A percentile compares a stretch with the other conserved stretches of the same genome.
Evolutionary conservation across 2,888 invertebrate species (phyloP).

Genomic region (Pristionchus maxplancki): DNA sequence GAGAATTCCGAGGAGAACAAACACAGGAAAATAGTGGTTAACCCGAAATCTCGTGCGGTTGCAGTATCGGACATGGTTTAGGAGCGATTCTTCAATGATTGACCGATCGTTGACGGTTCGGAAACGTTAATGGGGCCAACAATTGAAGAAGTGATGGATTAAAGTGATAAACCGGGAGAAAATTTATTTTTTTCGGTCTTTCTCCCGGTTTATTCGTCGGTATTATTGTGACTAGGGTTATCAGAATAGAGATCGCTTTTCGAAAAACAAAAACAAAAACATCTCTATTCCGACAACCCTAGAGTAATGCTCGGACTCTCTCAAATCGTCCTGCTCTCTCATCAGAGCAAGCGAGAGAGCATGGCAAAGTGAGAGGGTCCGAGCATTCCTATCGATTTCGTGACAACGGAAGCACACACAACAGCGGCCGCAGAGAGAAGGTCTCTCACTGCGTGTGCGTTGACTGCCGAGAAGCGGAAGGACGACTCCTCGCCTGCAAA

Average conservation of each 20-base stretch:
- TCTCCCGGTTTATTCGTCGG: too few species aligned
- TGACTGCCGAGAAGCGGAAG: neutral
- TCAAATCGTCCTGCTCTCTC: neutral
- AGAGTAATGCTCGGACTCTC: neutral
- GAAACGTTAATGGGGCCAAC: neutral
- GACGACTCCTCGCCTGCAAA: neutral
- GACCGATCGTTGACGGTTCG: too few species aligned
- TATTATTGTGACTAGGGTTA: too few species aligned
- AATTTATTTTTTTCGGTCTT: too few species aligned
- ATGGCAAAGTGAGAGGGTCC: neutral
- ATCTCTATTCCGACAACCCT: too few species aligned
- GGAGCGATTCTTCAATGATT: neutral
- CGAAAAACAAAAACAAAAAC: too few species aligned
- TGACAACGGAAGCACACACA: neutral
- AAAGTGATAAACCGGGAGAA: too few species aligned
- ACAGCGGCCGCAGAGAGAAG: neutral
- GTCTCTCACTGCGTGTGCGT: constrained; percentile 10
- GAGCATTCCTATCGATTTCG: neutral
- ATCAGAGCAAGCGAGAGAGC: neutral
- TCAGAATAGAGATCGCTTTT: too few species aligned
- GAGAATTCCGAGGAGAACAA: too few species aligned
- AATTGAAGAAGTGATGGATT: neutral
- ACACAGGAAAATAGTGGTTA: too few species aligned
- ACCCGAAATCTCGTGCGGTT: too few species aligned
- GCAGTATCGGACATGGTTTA: too few species aligned